These are phyloP conservation scores for Anneissia japonica DNA, from an alignment of 35 echinoderm and acorn worm genomes.

Conservation along the genomic window DNA sequence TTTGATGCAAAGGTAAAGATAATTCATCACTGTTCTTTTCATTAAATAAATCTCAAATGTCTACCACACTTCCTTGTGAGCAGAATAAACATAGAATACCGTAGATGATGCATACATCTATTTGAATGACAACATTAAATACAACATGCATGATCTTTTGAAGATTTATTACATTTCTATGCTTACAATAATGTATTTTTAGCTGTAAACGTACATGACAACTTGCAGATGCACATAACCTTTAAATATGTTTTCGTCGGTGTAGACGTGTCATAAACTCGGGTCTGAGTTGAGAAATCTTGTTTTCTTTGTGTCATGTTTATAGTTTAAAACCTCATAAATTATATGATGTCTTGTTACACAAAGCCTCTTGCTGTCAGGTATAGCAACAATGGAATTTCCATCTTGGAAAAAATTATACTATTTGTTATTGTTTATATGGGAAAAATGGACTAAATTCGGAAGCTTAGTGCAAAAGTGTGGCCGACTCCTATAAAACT, in stretches of 20 bases:
- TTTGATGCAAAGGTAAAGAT: constrained; percentile 85
- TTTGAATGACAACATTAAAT: not conserved
- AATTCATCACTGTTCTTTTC: no score
- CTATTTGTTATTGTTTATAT: no score
- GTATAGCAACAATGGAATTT: no score
- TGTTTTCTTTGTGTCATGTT: no score
- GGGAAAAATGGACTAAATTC: no score
- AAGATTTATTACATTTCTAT: not conserved
- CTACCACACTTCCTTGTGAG: no score
- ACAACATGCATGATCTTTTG: not conserved
- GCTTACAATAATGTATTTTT: not conserved
- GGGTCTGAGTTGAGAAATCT: not conserved
- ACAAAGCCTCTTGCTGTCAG: not conserved
- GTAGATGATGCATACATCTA: not conserved
- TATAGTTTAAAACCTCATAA: not conserved
- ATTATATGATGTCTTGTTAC: not conserved
- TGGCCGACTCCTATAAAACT: not conserved
- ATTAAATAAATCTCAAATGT: no score
- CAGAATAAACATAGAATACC: not conserved
- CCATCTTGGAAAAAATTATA: no score
- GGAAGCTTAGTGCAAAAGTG: not conserved
- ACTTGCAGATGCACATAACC: not conserved
- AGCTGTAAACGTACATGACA: not conserved
- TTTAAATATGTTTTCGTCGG: no score
- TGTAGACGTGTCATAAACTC: not conserved